Conservation (phyloP, 2,888 invertebrate genomes). For the Ephialtes manifestator region DNA sequence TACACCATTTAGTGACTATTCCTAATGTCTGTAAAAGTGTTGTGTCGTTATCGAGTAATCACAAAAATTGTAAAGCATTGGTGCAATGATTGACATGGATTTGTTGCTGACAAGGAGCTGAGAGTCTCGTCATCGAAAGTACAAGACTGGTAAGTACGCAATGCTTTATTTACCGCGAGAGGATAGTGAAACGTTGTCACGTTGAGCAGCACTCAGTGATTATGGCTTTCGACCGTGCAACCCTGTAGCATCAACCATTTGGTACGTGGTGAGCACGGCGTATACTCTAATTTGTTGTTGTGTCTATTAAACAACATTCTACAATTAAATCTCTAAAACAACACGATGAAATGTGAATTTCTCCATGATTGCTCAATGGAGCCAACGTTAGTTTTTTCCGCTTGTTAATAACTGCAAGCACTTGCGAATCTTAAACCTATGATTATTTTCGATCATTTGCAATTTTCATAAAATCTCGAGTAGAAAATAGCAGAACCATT, state of each 20-base stretch:
- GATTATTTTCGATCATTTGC: background rate
- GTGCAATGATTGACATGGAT: slow-evolving; percentile 38
- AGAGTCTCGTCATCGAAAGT: background rate
- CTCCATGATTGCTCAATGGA: background rate
- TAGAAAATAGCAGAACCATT: background rate
- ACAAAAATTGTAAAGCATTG: slow-evolving; percentile 3
- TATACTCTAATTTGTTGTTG: background rate
- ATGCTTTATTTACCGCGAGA: background rate
- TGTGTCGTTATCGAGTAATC: slow-evolving; percentile 11
- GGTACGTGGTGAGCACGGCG: background rate
- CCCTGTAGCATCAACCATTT: slow-evolving; percentile 14
- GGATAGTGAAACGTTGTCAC: background rate
- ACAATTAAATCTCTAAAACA: background rate
- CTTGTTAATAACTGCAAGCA: too few species aligned
- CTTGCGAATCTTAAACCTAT: too few species aligned
- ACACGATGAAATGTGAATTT: background rate
- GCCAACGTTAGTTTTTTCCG: too few species aligned
- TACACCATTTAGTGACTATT: slow-evolving; percentile 20
- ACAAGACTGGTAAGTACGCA: slow-evolving; percentile 29
- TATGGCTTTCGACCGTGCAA: background rate
- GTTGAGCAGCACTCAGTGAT: background rate
- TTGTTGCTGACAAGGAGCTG: slow-evolving; percentile 17
- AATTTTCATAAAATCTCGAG: background rate
- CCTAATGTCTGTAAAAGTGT: slow-evolving; percentile 17
- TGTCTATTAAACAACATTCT: background rate